These are phyloP conservation scores for Saguinus imperator DNA, from an alignment of 2,113 vertebrate genomes.

Conservation along the genomic window DNA sequence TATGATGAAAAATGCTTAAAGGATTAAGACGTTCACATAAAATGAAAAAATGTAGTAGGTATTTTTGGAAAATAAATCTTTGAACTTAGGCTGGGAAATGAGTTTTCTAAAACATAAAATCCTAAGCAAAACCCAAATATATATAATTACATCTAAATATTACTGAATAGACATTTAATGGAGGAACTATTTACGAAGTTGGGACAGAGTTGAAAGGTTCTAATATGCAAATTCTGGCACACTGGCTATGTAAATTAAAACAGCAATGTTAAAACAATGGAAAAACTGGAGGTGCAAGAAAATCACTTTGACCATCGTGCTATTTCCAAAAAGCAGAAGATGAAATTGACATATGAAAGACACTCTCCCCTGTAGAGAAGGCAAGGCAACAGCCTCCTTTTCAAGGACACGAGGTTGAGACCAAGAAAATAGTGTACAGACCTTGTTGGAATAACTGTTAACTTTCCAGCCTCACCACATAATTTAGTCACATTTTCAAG, in stretches of 20 bases:
- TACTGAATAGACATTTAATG: not conserved
- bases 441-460: not conserved
- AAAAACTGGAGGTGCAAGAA: not conserved
- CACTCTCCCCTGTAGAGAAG: not conserved
- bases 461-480: not conserved
- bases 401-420: not conserved
- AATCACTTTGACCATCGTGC: not conserved
- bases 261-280: not conserved
- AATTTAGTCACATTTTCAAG: not conserved
- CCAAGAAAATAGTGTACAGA: not conserved
- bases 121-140: not conserved
- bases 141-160: not conserved
- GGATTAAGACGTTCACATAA: not conserved
- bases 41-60: not conserved
- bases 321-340: not conserved
- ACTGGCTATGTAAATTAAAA: not conserved
- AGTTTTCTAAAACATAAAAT: not conserved
- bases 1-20: not conserved
- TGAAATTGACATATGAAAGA: not conserved
- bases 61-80: conserved; percentile 2
- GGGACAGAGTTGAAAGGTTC: not conserved
- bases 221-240: not conserved
- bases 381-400: not conserved
- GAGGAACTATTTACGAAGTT: not conserved
- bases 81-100: not conserved